Conservation (phyloP, 2,888 invertebrate species). For the Drosophila atripex region DNA sequence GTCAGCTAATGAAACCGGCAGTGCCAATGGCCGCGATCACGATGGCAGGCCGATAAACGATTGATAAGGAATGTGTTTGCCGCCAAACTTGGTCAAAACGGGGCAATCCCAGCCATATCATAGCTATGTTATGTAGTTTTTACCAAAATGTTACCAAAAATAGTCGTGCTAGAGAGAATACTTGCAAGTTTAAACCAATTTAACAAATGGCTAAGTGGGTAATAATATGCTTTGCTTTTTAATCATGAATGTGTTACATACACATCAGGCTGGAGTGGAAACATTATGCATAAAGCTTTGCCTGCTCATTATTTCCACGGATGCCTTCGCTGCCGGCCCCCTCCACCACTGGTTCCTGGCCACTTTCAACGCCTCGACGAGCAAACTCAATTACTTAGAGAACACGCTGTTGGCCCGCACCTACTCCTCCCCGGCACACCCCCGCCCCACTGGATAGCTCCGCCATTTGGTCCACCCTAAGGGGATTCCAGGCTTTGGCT, state of each 20-base stretch:
- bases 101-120: neutral
- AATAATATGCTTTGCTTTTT: neutral
- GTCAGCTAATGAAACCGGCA: slow-evolving; percentile 62
- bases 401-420: slow-evolving; percentile 35
- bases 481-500: slow-evolving; percentile 38
- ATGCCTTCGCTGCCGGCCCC: neutral
- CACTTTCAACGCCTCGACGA: slow-evolving; percentile 43
- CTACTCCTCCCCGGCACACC: slow-evolving; percentile 1
- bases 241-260: neutral
- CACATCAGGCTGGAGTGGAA: neutral
- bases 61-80: slow-evolving; percentile 27
- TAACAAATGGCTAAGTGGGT: neutral
- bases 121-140: too few species aligned
- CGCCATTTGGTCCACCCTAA: slow-evolving; percentile 15
- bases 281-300: slow-evolving; percentile 26
- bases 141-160: neutral
- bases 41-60: slow-evolving; percentile 19
- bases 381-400: slow-evolving; percentile 50
- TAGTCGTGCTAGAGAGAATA: neutral
- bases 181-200: neutral
- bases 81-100: neutral
- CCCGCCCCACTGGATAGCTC: slow-evolving; percentile 6
- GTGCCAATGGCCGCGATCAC: slow-evolving; percentile 34
- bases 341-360: slow-evolving; percentile 10
- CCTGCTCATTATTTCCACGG: slow-evolving; percentile 23